Conservation (phyloP, 2,113 vertebrate species). For the Terrapene triunguis region DNA sequence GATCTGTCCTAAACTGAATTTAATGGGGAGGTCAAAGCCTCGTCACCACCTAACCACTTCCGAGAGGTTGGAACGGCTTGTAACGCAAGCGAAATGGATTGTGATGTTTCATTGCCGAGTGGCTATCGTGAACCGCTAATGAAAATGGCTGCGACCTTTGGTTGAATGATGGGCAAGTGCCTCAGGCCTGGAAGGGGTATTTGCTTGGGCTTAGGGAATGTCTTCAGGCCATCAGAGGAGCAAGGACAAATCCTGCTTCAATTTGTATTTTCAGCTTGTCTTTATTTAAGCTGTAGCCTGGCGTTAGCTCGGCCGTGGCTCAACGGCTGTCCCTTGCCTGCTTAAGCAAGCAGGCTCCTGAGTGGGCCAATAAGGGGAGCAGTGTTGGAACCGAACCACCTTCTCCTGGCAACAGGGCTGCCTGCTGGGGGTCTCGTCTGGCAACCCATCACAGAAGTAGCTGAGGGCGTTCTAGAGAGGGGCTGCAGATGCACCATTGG, state of each 20-base stretch:
- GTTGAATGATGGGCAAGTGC: too few relatives aligned
- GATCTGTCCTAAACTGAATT: not conserved
- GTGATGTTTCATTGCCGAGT: not conserved
- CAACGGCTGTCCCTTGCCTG: not conserved
- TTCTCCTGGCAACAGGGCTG: not conserved
- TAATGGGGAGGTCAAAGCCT: not conserved
- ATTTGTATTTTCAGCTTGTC: not conserved
- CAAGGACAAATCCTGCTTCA: not conserved
- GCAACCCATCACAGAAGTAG: too few relatives aligned
- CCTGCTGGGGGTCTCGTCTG: not conserved
- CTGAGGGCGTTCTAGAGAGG: too few relatives aligned
- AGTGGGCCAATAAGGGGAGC: not conserved
- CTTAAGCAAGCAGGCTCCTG: not conserved
- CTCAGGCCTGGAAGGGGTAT: not conserved
- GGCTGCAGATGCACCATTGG: not conserved
- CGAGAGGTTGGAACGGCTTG: too few relatives aligned
- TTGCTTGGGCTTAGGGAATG: not conserved
- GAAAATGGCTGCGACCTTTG: not conserved
- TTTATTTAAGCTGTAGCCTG: too few relatives aligned
- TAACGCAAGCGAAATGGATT: not conserved
- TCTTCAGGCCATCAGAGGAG: not conserved
- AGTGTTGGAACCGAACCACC: not conserved
- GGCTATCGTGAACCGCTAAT: fast-evolving
- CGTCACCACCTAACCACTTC: not conserved
- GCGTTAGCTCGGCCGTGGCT: not conserved